Conservation (phyloP, 2,797 vertebrate genomes). For the Dallia pectoralis region DNA sequence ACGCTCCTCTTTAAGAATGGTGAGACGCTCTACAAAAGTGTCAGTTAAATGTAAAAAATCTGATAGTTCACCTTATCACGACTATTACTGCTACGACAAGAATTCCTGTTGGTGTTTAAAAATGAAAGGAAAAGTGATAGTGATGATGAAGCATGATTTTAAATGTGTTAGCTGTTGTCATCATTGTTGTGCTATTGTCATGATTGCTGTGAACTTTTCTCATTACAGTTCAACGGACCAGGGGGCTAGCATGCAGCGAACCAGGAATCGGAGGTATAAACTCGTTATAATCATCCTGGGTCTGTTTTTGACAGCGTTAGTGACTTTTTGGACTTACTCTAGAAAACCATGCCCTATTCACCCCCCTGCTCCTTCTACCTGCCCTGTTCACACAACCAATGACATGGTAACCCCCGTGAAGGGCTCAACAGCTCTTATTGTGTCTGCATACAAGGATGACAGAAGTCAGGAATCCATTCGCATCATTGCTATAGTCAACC, state of each 20-base stretch:
- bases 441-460: slow-evolving; percentile 55
- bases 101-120: too few species aligned
- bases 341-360: background rate
- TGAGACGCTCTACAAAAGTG: too few species aligned
- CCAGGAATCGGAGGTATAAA: background rate
- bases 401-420: slow-evolving; percentile 35
- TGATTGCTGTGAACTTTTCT: background rate
- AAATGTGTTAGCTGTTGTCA: background rate
- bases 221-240: background rate
- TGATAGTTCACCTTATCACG: too few species aligned
- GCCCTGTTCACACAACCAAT: background rate
- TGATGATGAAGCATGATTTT: background rate
- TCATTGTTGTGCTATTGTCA: background rate
- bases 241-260: background rate
- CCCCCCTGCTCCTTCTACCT: background rate
- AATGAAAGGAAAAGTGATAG: background rate
- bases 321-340: background rate
- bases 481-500: slow-evolving; percentile 52
- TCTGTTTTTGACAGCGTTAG: background rate
- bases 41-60: too few species aligned
- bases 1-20: too few species aligned
- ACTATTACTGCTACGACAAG: too few species aligned
- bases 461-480: slow-evolving; percentile 39
- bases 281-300: background rate
- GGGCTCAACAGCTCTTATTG: slow-evolving; percentile 52